Evolutionary conservation across 2,113 vertebrate genomes (phyloP).

Genomic region (Eolophus roseicapilla): DNA sequence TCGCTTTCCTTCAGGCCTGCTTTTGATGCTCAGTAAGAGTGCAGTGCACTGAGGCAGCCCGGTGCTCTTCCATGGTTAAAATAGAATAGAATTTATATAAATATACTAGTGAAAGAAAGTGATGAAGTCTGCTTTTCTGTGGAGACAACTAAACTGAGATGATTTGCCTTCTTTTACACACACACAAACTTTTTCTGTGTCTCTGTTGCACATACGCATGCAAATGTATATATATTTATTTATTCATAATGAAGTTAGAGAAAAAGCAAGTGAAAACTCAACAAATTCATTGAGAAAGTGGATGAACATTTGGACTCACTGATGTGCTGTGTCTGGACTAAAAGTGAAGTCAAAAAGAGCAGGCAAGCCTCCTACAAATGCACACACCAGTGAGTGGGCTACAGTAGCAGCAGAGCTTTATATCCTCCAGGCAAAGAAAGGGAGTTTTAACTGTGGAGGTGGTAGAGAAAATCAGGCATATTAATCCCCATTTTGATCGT

Average conservation of each 20-base stretch:
- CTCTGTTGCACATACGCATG: neutral
- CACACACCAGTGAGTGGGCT: neutral
- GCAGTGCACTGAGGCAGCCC: neutral
- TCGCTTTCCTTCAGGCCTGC: neutral
- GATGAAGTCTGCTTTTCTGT: neutral
- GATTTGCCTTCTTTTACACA: neutral
- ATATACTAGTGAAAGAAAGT: neutral
- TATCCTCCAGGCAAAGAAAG: neutral
- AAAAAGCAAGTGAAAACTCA: neutral
- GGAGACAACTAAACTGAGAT: neutral
- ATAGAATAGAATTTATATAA: neutral
- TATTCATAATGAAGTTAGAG: neutral
- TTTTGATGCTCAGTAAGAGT: neutral
- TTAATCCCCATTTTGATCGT: neutral
- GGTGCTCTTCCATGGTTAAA: neutral
- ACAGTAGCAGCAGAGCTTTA: neutral
- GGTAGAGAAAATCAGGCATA: neutral
- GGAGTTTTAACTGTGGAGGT: neutral
- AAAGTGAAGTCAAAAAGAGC: neutral
- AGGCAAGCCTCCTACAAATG: neutral
- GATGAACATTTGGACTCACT: neutral
- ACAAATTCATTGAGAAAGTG: neutral
- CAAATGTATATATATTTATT: neutral
- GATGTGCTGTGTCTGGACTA: neutral
- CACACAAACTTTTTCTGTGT: neutral